These are phyloP conservation scores for Oophaga pumilio DNA, from an alignment of 2,113 vertebrate genomes.

Conservation along the genomic window DNA sequence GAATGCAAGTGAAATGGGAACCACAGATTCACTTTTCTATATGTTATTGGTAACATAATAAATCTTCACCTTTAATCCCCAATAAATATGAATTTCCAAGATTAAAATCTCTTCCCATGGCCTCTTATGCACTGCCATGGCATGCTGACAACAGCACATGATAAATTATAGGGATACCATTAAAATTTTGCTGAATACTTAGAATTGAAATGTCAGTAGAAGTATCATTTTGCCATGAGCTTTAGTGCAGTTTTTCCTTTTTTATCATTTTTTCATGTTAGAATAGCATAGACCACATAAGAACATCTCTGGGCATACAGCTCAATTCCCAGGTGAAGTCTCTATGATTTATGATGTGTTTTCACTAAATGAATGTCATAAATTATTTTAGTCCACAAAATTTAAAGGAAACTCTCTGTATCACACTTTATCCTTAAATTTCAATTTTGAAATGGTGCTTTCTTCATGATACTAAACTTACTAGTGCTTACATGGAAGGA, in stretches of 20 bases:
- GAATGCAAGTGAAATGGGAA: neutral
- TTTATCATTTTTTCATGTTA: conserved; percentile 27
- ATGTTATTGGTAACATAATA: conserved; percentile 17
- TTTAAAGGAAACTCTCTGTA: neutral
- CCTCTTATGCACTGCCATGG: neutral
- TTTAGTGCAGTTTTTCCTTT: neutral
- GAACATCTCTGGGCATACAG: neutral
- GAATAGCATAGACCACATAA: neutral
- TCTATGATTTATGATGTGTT: conserved; percentile 1
- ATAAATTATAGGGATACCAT: conserved; percentile 38
- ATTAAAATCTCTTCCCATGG: conserved; percentile 18
- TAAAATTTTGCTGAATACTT: conserved; percentile 35
- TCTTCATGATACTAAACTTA: no score
- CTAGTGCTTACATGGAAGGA: no score
- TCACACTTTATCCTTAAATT: neutral
- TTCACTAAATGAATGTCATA: neutral
- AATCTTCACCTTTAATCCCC: conserved; percentile 34
- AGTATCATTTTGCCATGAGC: conserved; percentile 16
- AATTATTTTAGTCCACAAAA: neutral
- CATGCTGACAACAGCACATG: conserved; percentile 14
- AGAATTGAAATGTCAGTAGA: conserved; percentile 36
- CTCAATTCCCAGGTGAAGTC: neutral
- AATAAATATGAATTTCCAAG: conserved; percentile 44
- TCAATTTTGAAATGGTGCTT: neutral
- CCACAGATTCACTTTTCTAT: neutral